Evolutionary conservation across 2,113 vertebrate species (phyloP).

Genomic region (Atherinomorus stipes): DNA sequence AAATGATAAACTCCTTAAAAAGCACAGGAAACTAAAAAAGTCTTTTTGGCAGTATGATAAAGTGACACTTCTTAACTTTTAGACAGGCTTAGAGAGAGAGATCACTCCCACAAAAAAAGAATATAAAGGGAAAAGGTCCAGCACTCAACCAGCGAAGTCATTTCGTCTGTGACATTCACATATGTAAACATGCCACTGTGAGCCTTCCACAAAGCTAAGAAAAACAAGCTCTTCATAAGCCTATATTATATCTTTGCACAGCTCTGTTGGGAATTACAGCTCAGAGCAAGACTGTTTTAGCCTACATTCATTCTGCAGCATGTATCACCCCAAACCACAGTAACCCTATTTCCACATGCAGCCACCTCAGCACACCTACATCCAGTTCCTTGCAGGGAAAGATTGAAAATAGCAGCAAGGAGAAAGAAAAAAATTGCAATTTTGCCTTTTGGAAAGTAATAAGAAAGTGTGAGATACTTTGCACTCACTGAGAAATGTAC

Average conservation of each 20-base stretch:
- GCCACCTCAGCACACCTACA: not conserved
- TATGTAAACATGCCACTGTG: not conserved
- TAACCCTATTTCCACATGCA: not conserved
- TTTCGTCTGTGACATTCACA: not conserved
- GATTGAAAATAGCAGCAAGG: not conserved
- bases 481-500: slow-evolving; percentile 26
- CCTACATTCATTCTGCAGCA: not conserved
- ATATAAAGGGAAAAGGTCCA: not conserved
- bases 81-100: not conserved
- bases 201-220: not conserved
- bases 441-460: slow-evolving; percentile 49
- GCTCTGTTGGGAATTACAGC: not conserved
- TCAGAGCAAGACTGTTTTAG: not conserved
- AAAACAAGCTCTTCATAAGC: not conserved
- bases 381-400: slow-evolving; percentile 10
- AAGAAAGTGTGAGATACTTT: slow-evolving; percentile 27
- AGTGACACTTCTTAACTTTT: not conserved
- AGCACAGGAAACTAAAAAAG: not conserved
- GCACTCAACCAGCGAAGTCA: not conserved
- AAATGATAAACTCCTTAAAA: not conserved
- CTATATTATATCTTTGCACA: not conserved
- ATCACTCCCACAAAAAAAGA: not conserved
- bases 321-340: not conserved
- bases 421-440: not conserved
- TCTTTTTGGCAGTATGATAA: not conserved